Percentiles rank a stretch among this genome's conserved stretches.
phyloP scores from a whole-genome alignment of 1,140 invertebrate genomes.

The Euura saliciscinereae region DNA sequence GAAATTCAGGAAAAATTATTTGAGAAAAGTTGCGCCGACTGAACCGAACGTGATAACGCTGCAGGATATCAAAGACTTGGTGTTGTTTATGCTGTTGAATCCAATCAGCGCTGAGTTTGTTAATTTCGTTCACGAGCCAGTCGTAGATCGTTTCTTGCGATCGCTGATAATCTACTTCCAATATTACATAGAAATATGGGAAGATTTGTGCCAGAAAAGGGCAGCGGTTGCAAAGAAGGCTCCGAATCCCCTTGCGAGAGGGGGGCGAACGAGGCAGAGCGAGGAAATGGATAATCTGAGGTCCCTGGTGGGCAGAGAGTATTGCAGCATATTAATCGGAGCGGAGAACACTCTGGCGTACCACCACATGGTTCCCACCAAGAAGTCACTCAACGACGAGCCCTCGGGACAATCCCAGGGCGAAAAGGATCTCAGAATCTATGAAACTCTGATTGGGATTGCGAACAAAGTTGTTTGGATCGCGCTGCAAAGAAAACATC shows the following conservation, averaged over 20 bases:
- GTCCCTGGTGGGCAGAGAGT: conserved; percentile 65
- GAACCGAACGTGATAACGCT: conserved; percentile 64
- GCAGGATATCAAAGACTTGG: conserved; percentile 71
- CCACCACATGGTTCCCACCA: conserved; percentile 64
- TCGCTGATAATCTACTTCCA: conserved; percentile 67
- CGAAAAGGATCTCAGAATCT: conserved; percentile 66
- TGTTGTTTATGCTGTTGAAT: conserved; percentile 60
- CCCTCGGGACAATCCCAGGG: conserved; percentile 57
- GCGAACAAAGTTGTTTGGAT: conserved; percentile 69
- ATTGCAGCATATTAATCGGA: conserved; percentile 64
- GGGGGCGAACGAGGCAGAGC: conserved; percentile 58
- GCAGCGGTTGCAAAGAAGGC: conserved; percentile 63
- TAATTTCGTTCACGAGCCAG: conserved; percentile 63
- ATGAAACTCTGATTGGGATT: conserved; percentile 64
- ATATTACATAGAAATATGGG: conserved; percentile 66
- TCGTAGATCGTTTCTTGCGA: conserved; percentile 67
- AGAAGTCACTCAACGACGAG: conserved; percentile 36
- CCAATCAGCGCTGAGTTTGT: conserved; percentile 65
- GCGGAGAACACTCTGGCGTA: conserved; percentile 54
- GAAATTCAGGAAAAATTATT: conserved; percentile 62
- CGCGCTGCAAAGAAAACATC: conserved; percentile 63
- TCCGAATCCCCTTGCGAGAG: conserved; percentile 63
- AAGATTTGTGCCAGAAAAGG: conserved; percentile 60
- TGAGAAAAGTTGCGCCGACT: conserved; percentile 60
- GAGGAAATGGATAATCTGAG: conserved; percentile 65